Conservation (phyloP, 2,888 invertebrate genomes). For the Drosophila mayaguana region DNA sequence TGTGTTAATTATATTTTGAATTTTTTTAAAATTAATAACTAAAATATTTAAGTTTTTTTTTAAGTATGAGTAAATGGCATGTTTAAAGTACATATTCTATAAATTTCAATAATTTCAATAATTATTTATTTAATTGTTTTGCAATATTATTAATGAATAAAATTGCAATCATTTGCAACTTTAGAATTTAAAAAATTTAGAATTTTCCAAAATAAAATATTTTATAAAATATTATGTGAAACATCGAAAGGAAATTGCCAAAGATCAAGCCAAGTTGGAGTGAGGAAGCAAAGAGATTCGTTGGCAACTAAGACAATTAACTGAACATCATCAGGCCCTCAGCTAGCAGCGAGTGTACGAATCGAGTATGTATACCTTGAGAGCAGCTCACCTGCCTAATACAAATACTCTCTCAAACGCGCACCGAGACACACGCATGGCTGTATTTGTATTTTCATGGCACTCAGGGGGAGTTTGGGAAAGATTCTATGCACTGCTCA, state of each 20-base stretch:
- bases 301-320: constrained; percentile 3
- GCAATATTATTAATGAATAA: no score
- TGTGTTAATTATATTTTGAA: no score
- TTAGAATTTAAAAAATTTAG: no score
- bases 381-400: not conserved
- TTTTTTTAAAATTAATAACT: no score
- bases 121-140: no score
- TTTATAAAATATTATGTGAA: not conserved
- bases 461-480: not conserved
- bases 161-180: no score
- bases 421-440: not conserved
- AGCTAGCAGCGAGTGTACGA: not conserved
- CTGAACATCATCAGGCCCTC: not conserved
- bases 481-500: not conserved
- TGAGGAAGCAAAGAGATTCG: not conserved
- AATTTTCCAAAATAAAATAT: no score
- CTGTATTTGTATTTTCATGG: not conserved
- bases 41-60: no score
- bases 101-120: no score
- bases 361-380: constrained; percentile 2
- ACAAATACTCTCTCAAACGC: not conserved
- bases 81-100: no score
- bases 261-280: not conserved
- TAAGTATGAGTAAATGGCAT: no score
- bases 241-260: not conserved